Evolutionary conservation across 2,113 vertebrate species (phyloP).

Genomic region (Thunnus maccoyii): DNA sequence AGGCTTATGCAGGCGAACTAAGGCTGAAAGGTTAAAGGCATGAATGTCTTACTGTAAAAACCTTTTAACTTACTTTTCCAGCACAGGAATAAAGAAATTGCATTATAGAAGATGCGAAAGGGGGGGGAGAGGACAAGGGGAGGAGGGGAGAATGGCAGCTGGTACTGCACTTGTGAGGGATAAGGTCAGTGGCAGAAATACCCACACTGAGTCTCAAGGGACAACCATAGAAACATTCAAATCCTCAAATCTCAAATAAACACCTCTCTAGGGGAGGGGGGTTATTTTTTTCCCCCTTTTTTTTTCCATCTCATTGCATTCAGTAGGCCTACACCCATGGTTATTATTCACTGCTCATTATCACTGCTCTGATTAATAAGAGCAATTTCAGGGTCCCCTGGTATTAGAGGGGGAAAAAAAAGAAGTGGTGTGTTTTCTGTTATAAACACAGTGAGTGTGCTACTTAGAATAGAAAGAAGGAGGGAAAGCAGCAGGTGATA

Average conservation of each 20-base stretch:
- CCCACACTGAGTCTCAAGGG: slow-evolving; percentile 60
- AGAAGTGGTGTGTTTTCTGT: slow-evolving; percentile 72
- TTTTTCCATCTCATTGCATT: slow-evolving; percentile 68
- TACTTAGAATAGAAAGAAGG: slow-evolving; percentile 69
- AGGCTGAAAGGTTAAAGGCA: slow-evolving; percentile 30
- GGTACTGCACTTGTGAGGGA: slow-evolving; percentile 65
- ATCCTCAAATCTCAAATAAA: slow-evolving; percentile 80
- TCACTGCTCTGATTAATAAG: slow-evolving; percentile 86
- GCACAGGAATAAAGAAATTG: slow-evolving; percentile 38
- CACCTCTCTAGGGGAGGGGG: slow-evolving; percentile 56
- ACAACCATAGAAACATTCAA: slow-evolving; percentile 63
- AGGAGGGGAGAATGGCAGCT: slow-evolving; percentile 56
- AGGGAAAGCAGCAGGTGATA: slow-evolving; percentile 68
- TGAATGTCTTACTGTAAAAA: slow-evolving; percentile 36
- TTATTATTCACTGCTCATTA: slow-evolving; percentile 85
- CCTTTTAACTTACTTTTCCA: slow-evolving; percentile 18
- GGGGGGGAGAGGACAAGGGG: background rate
- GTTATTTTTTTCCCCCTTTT: slow-evolving; percentile 2
- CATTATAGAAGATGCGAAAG: slow-evolving; percentile 38
- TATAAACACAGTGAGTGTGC: slow-evolving; percentile 75
- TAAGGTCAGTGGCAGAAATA: slow-evolving; percentile 79
- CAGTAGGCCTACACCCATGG: slow-evolving; percentile 67
- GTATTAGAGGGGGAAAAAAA: slow-evolving; percentile 65
- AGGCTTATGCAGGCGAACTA: background rate
- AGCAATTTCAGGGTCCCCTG: slow-evolving; percentile 81